Percentiles rank a stretch among this genome's conserved stretches.
phyloP scores from a whole-genome alignment of 2,888 invertebrate genomes.

The Diadromus collaris region DNA sequence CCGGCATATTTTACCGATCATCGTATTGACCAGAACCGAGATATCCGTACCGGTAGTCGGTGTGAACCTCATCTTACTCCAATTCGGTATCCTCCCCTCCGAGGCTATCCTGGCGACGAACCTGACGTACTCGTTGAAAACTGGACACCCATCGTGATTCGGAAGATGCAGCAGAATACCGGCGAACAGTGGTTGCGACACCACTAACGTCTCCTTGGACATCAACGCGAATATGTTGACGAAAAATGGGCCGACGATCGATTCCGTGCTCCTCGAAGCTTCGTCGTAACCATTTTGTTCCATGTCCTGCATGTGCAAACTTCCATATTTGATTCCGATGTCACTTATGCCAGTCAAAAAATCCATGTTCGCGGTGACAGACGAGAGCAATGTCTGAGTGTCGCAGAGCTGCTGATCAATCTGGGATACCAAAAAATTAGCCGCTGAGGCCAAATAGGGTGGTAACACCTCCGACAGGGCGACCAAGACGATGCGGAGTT shows the following conservation, averaged over 20 bases:
- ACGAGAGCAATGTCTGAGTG: slow-evolving; percentile 14
- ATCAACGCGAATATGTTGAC: slow-evolving; percentile 55
- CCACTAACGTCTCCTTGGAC: background rate
- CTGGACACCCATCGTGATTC: slow-evolving; percentile 59
- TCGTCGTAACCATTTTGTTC: slow-evolving; percentile 41
- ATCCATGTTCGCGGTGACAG: slow-evolving; percentile 26
- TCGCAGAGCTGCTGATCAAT: slow-evolving; percentile 27
- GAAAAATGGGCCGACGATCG: slow-evolving; percentile 60
- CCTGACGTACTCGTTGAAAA: slow-evolving; percentile 63
- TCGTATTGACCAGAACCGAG: slow-evolving; percentile 53
- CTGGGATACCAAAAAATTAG: slow-evolving; percentile 43
- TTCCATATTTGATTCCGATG: slow-evolving; percentile 10
- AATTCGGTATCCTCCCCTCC: slow-evolving; percentile 50
- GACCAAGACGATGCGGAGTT: slow-evolving; percentile 59
- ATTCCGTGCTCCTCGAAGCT: slow-evolving; percentile 45
- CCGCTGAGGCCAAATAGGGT: slow-evolving; percentile 54
- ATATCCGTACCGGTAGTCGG: slow-evolving; percentile 25
- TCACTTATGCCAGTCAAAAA: slow-evolving; percentile 53
- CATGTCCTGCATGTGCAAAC: background rate
- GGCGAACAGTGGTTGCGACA: slow-evolving; percentile 62
- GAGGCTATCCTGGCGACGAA: slow-evolving; percentile 56
- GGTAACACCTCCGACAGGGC: slow-evolving; percentile 59
- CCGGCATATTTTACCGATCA: slow-evolving; percentile 46
- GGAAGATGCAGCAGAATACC: slow-evolving; percentile 62
- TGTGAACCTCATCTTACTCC: slow-evolving; percentile 42